Evolutionary conservation across 2,888 invertebrate genomes (phyloP).

Genomic region (Branchinecta sandiegonensis): DNA sequence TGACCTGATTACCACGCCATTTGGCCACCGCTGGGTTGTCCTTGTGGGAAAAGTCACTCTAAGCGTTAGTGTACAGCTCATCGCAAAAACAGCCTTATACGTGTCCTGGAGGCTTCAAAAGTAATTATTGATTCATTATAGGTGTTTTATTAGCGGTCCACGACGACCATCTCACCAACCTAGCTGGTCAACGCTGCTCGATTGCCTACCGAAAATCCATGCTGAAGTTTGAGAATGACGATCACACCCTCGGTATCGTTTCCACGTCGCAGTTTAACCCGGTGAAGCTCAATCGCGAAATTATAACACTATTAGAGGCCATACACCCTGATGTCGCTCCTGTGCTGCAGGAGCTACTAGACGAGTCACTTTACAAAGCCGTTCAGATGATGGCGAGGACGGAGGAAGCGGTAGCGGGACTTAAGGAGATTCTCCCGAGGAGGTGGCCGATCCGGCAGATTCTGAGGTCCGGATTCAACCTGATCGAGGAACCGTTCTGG

Average conservation of each 20-base stretch:
- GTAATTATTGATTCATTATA: no score
- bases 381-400: slow-evolving; percentile 1
- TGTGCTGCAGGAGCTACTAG: slow-evolving; percentile 6
- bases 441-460: slow-evolving; percentile 1
- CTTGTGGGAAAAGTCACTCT: no score
- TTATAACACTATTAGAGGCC: slow-evolving; percentile 17
- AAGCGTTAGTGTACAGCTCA: no score
- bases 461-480: not conserved
- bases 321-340: not conserved
- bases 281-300: slow-evolving; percentile 17
- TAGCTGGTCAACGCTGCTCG: not conserved
- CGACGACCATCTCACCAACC: not conserved
- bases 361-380: not conserved
- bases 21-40: no score
- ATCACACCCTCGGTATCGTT: slow-evolving; percentile 17
- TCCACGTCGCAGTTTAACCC: slow-evolving; percentile 18
- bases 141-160: not conserved
- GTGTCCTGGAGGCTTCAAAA: no score
- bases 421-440: not conserved
- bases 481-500: slow-evolving; percentile 17
- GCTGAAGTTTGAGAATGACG: slow-evolving; percentile 15
- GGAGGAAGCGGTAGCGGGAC: not conserved
- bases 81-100: no score
- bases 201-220: slow-evolving; percentile 15
- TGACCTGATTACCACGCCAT: no score